Evolutionary conservation across 1,140 invertebrate species (phyloP).

Genomic region (Venturia canescens): DNA sequence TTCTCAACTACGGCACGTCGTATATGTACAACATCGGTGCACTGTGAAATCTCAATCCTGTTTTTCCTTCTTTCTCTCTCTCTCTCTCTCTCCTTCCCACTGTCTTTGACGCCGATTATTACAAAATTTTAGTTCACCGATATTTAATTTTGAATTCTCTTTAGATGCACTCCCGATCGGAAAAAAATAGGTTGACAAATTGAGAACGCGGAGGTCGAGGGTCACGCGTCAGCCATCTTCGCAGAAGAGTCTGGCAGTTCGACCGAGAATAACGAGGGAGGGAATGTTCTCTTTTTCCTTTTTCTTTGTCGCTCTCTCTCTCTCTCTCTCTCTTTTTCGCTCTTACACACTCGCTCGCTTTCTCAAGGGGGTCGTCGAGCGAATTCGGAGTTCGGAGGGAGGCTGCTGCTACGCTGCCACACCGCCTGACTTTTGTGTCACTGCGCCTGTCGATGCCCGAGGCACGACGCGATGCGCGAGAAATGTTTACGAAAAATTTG

Average conservation of each 20-base stretch:
- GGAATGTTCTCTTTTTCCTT: constrained; percentile 1
- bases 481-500: constrained; percentile 8
- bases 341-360: background rate
- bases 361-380: constrained; percentile 33
- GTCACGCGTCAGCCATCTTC: constrained; percentile 41
- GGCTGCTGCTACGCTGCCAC: constrained; percentile 48
- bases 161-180: background rate
- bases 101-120: background rate
- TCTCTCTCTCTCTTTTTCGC: constrained; percentile 21
- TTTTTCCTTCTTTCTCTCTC: background rate
- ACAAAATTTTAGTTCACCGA: background rate
- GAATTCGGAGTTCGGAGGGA: constrained; percentile 60
- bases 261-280: background rate
- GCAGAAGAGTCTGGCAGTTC: background rate
- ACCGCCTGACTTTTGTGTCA: constrained; percentile 35
- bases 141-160: background rate
- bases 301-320: constrained; percentile 9
- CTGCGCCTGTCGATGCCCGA: constrained; percentile 62
- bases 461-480: constrained; percentile 61
- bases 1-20: constrained; percentile 43
- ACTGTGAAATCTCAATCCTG: background rate
- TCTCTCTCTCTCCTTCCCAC: background rate
- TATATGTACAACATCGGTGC: constrained; percentile 41
- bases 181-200: background rate
- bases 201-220: constrained; percentile 29